Percentiles rank a stretch among this genome's conserved stretches.
These are phyloP conservation scores for Tenthredo mesomela DNA, from an alignment of 2,888 invertebrate genomes.

Conservation along the genomic window DNA sequence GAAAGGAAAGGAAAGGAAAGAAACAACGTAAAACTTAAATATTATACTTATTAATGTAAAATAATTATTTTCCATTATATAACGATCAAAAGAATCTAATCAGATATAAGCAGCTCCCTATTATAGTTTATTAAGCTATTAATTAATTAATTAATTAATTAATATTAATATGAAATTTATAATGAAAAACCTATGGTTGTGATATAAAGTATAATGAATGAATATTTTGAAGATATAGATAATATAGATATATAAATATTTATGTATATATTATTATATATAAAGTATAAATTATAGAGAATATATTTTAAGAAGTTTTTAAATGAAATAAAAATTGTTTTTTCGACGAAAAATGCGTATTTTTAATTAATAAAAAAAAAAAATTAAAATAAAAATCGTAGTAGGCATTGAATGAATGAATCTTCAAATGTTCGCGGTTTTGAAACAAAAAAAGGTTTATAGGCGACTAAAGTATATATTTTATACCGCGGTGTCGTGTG, in stretches of 20 bases:
- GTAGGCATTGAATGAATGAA: background rate
- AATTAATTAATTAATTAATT: no score
- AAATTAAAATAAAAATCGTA: no score
- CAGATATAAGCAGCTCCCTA: background rate
- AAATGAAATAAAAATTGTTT: no score
- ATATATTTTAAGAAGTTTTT: no score
- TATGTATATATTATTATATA: background rate
- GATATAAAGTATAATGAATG: background rate
- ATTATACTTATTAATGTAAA: background rate
- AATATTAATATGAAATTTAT: background rate
- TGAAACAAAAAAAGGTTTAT: constrained; percentile 58
- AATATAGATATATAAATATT: background rate
- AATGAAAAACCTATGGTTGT: background rate
- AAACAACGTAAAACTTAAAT: background rate
- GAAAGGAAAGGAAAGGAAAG: no score
- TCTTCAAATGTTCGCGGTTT: constrained; percentile 53
- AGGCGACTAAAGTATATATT: no score
- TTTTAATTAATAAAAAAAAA: no score
- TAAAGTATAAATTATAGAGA: no score
- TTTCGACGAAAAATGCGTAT: no score
- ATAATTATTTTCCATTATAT: background rate
- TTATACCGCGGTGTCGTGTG: no score
- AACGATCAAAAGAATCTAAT: background rate
- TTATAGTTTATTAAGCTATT: background rate
- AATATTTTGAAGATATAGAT: background rate